Evolutionary conservation across 2,888 invertebrate species (phyloP), one percentile per base, ranked within the genome.

Genomic region (Leptopilina drosophilae): DNA sequence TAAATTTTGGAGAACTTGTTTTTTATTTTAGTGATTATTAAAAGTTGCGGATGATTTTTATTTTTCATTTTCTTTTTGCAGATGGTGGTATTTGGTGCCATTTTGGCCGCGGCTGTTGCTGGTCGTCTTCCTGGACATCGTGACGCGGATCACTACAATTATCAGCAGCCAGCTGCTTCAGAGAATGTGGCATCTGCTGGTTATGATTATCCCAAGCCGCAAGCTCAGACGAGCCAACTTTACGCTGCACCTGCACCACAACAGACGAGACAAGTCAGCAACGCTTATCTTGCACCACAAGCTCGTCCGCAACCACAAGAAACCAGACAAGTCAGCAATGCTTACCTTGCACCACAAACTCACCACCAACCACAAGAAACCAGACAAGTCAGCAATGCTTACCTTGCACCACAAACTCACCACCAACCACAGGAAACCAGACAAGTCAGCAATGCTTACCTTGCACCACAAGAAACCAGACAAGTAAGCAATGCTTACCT

Each of bases 111-210:
- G 1, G 56, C 56, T 11, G 56, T 12, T 11, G 56, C 56, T 56
- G 56, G 56, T n/a, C 56, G 56, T 56, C 56, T 56, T 56, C 56
- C 56, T 56, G 56, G 56, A 14, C 56, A 56, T 56, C 56, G n/a
- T 5, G 56, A 56, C 14, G 42, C 6, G 3, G 42, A 42, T 42
- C 6, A 42, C 8, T 56, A 56, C 11, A 11, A 14, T 12, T 56
- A 56, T 56, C 56, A 56, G 11, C 56, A 56, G 56, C 56, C 56
- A 56, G 56, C 12, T 1, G 56, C 56, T 2, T 56, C 56, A 5
- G 14, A 56, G 5, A 56, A 56, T 56, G n/a, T 56, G 5, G 3
- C 12, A 14, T 56, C 56, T 11, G 56, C 56, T 11, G 56, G 56
- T 11, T 56, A 56, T 2, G 56, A 56, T 12, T 56, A 56, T 12